A percentile compares a stretch with the other conserved stretches of the same genome.
Conservation (phyloP, 2,113 vertebrate genomes). For the Narcine bancroftii region DNA sequence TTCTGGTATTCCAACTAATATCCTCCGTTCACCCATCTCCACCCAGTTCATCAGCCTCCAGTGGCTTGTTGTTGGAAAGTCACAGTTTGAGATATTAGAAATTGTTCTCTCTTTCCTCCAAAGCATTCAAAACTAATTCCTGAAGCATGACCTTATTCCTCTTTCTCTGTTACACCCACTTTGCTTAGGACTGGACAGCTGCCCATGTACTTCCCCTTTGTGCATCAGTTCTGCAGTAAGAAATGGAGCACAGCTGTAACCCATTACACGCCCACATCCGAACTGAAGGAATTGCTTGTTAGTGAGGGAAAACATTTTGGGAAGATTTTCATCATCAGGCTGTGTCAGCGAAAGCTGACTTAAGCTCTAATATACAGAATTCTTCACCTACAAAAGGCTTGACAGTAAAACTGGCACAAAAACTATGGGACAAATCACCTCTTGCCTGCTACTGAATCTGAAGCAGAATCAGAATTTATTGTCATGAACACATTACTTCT, state of each 20-base stretch:
- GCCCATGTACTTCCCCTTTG: neutral
- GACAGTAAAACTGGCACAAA: no score
- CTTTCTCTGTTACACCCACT: neutral
- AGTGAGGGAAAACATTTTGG: neutral
- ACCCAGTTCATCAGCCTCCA: neutral
- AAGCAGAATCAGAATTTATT: no score
- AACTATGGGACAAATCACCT: no score
- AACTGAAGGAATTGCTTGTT: neutral
- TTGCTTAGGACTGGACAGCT: neutral
- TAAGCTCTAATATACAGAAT: no score
- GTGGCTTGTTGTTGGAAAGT: neutral
- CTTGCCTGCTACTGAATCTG: no score
- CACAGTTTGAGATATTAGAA: neutral
- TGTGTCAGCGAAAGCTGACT: neutral
- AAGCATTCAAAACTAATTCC: constrained; percentile 10
- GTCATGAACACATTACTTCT: no score
- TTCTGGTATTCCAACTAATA: neutral
- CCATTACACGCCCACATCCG: neutral
- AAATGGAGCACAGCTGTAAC: neutral
- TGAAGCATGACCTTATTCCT: neutral
- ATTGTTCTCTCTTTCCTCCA: neutral
- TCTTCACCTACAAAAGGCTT: neutral
- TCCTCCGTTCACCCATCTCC: no score
- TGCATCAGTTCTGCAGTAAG: neutral
- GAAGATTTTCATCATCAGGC: neutral